Base-by-base conservation (phyloP, 1,140 invertebrate genomes). In the Charaxes varanes region DNA sequence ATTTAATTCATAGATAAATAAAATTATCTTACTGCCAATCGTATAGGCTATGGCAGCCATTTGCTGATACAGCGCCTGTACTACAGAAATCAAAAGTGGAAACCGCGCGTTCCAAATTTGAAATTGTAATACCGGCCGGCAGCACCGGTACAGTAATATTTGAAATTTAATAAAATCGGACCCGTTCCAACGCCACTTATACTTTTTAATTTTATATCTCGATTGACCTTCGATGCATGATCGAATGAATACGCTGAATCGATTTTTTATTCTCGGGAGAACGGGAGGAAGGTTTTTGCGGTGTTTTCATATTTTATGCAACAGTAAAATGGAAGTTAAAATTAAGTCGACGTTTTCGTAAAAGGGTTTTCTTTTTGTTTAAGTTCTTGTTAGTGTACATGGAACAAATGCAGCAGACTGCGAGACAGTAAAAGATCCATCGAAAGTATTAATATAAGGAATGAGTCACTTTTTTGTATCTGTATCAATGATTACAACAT, bases 181-280 rank as follows among this genome's bases (percentile, higher is more conserved):
- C 63, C 63, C 61, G 69, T 62, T 59, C 59, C 68, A 53, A 64
- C 56, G 59, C 64, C 65, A 63, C 58, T 82, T 82, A 79, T 76
- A 79, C 74, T 81, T 81, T 79, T 81, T 77, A 81, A 79, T 81
- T 77, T 73, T 73, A 69, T 71, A 72, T 72, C 66, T 63, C 61
- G 62, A 65, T 63, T 71, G 74, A 78, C 73, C 77, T 81, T 81
- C 72, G 68, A 64, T 67, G 53, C 64, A 55, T 56, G 68, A 53
- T 60, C 57, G 54, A 62, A 66, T 71, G 66, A 64, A 79, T 76
- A 70, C 55, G 53, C 69, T 53, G 59, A 49, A 55, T 56, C 54
- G 44, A 51, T 41, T 62, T 69, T 71, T 70, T 76, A 59, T 53
- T 53, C 37, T 34, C 28, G 42, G 8, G 19, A 17, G n/a, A n/a